Percentiles rank a stretch among this genome's conserved stretches.
These are phyloP conservation scores for Epirrhoe alternata DNA, from an alignment of 2,888 invertebrate species.

Conservation along the genomic window DNA sequence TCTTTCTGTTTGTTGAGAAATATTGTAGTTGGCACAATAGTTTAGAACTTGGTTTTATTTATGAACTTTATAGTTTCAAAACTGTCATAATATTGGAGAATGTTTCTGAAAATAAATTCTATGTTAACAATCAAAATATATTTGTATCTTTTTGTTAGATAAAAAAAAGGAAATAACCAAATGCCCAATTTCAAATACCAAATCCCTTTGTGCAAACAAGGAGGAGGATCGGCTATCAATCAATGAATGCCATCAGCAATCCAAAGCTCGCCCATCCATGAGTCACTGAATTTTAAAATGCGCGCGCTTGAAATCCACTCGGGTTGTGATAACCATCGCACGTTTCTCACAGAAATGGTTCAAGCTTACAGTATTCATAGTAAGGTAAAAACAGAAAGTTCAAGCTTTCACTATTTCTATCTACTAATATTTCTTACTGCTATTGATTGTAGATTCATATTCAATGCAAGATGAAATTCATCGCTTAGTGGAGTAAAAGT, in stretches of 20 bases:
- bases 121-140: neutral
- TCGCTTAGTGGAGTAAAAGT: neutral
- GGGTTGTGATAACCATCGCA: conserved; percentile 36
- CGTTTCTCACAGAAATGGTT: conserved; percentile 13
- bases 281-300: conserved; percentile 35
- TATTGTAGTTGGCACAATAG: conserved; percentile 9
- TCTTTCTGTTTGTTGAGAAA: conserved; percentile 16
- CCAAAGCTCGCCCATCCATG: conserved; percentile 24
- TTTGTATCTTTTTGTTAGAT: neutral
- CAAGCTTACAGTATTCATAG: conserved; percentile 17
- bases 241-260: conserved; percentile 31
- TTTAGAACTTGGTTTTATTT: conserved; percentile 1
- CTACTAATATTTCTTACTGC: too few species aligned
- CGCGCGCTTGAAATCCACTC: conserved; percentile 36
- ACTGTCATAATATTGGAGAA: neutral
- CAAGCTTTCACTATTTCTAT: too few species aligned
- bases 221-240: conserved; percentile 20
- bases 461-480: too few species aligned
- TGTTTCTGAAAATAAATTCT: neutral
- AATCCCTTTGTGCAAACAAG: conserved; percentile 22
- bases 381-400: neutral
- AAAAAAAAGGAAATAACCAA: conserved; percentile 2
- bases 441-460: too few species aligned
- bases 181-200: conserved; percentile 7
- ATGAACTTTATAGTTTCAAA: conserved; percentile 2